phyloP scores from a whole-genome alignment of 2,888 invertebrate genomes.

The Ditylenchus weischeri region DNA sequence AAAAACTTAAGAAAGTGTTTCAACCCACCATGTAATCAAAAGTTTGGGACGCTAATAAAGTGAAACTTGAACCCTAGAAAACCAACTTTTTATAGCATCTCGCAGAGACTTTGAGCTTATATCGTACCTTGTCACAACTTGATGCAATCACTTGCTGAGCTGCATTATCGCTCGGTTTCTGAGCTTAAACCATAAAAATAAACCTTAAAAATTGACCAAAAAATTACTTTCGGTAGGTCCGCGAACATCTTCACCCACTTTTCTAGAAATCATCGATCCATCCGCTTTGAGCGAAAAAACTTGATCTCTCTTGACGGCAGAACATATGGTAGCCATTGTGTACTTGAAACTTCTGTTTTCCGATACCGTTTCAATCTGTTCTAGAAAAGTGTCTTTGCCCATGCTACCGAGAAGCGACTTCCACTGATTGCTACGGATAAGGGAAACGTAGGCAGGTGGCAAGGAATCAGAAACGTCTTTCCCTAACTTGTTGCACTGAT shows the following conservation, averaged over 20 bases:
- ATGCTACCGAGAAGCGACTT: constrained; percentile 12
- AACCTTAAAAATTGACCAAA: too few relatives aligned
- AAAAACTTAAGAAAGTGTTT: too few relatives aligned
- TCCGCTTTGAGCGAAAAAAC: neutral
- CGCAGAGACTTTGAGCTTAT: too few relatives aligned
- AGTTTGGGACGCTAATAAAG: too few relatives aligned
- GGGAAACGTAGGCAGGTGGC: constrained; percentile 6
- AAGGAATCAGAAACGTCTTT: neutral
- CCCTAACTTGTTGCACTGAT: constrained; percentile 19
- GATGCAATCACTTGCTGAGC: too few relatives aligned
- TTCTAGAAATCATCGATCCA: neutral
- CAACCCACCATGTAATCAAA: too few relatives aligned
- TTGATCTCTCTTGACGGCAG: neutral
- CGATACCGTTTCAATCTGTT: constrained; percentile 9
- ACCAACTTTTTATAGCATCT: too few relatives aligned
- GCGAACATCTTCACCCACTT: neutral
- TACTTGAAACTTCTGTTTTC: constrained; percentile 9
- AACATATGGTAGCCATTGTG: neutral
- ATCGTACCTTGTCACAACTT: too few relatives aligned
- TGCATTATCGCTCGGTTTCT: too few relatives aligned
- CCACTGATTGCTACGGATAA: constrained; percentile 15
- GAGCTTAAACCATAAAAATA: too few relatives aligned
- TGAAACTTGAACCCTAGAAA: too few relatives aligned
- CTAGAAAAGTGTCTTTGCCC: constrained; percentile 20
- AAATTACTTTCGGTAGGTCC: too few relatives aligned